These are phyloP conservation scores for Brachionus plicatilis DNA, from an alignment of 1,140 invertebrate genomes.

Conservation along the genomic window DNA sequence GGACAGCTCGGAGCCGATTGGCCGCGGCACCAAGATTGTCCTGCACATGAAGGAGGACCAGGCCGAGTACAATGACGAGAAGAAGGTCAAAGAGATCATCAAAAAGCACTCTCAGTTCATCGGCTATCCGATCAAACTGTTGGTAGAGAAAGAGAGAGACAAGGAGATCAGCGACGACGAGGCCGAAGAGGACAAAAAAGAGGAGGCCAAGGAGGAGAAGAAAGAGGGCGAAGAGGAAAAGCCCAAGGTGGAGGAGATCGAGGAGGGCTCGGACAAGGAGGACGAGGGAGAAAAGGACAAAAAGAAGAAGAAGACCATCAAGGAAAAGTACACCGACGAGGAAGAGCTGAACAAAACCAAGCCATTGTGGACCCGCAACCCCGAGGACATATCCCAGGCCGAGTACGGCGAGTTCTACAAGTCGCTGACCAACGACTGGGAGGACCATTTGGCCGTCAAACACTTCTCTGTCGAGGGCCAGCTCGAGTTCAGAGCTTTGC, in stretches of 20 bases:
- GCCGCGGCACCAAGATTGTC: constrained; percentile 80
- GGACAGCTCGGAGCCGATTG: constrained; percentile 66
- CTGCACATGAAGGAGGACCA: constrained; percentile 86
- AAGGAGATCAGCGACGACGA: constrained; percentile 73
- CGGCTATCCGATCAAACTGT: constrained; percentile 91
- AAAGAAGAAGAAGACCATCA: constrained; percentile 75
- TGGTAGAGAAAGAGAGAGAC: constrained; percentile 60
- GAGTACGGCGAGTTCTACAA: constrained; percentile 99
- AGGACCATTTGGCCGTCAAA: constrained; percentile 95
- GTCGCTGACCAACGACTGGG: constrained; percentile 95
- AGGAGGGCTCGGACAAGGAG: constrained; percentile 46
- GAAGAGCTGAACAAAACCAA: constrained; percentile 98
- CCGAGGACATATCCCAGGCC: constrained; percentile 92
- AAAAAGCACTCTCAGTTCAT: constrained; percentile 99
- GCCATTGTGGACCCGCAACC: constrained; percentile 95
- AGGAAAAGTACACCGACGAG: constrained; percentile 95
- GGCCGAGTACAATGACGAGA: constrained; percentile 81
- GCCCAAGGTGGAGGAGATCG: constrained; percentile 43
- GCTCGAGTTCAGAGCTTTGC: constrained; percentile 87
- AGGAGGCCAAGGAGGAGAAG: not conserved
- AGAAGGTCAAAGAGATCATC: constrained; percentile 88
- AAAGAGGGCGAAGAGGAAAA: constrained; percentile 15
- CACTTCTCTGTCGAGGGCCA: constrained; percentile 98
- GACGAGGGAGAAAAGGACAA: constrained; percentile 44
- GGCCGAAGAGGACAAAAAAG: constrained; percentile 46